Evolutionary conservation across 2,888 invertebrate species (phyloP).

Genomic region (Drosophila paucipuncta): DNA sequence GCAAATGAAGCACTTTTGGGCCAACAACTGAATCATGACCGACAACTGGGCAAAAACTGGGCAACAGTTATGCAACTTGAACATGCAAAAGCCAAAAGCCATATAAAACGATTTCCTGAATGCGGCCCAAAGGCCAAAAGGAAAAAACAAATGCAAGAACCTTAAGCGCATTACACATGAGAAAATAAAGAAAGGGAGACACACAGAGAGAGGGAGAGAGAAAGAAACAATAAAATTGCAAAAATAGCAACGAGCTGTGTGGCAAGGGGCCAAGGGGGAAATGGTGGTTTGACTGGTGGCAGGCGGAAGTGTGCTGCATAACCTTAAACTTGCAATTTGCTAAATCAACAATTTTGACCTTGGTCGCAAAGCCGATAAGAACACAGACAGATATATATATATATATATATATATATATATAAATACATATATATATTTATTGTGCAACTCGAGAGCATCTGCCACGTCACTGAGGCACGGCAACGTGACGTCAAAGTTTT

Average conservation of each 20-base stretch:
- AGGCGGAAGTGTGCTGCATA: constrained; percentile 48
- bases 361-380: constrained; percentile 36
- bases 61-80: constrained; percentile 62
- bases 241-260: constrained; percentile 51
- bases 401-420: not conserved
- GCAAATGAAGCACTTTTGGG: constrained; percentile 35
- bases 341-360: constrained; percentile 53
- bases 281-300: not conserved
- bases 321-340: constrained; percentile 56
- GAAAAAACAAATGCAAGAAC: constrained; percentile 18
- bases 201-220: not conserved
- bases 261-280: not conserved
- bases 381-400: constrained; percentile 1
- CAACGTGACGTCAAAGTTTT: constrained; percentile 41
- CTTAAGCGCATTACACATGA: constrained; percentile 64
- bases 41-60: constrained; percentile 6
- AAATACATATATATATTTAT: not conserved
- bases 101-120: constrained; percentile 72
- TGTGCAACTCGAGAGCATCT: constrained; percentile 12
- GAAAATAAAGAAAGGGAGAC: not conserved
- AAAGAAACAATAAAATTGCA: constrained; percentile 10
- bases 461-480: constrained; percentile 31
- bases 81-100: constrained; percentile 60
- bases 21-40: constrained; percentile 44
- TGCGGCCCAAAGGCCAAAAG: constrained; percentile 11